Evolutionary conservation across 1,140 invertebrate genomes (phyloP), one percentile per base, ranked within the genome.

Genomic region (Ephestia elutella): DNA sequence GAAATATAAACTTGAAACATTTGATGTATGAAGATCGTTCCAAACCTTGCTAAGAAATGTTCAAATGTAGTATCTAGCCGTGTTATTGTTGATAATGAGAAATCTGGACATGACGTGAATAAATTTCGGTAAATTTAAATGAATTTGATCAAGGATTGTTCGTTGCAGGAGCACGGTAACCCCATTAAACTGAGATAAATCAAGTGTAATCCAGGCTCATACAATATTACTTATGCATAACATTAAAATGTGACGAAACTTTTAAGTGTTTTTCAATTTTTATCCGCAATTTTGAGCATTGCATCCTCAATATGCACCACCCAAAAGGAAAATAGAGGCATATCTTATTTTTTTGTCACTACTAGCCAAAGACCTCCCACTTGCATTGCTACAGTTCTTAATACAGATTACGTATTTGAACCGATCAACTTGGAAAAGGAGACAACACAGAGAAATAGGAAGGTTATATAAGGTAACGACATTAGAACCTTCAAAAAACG

Each of bases 1-100:
- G n/a, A 88, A 88, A 38, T 88, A 88, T 57, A 68, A 75, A 50
- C 51, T 61, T 1, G 78, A 82, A 57, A 60, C 70, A 61, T 75
- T 81, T 56, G 78, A 83, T 66, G 70, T 80, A 75, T 80, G 71
- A 80, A 19, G 35, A 65, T 56, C 49, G 21, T 53, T 53, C 50
- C 20, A 53, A 21, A 21, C n/a, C 11, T 15, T 44, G 38, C 13
- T 44, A 15, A 15, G 13, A 3, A 15, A 3, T 0, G 13, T 44
- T 15, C 5, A 15, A 44, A 2, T 44, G n/a, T 17, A 44, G 15
- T 4, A 44, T 44, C n/a, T 44, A 44, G 15, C 10, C 0, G n/a
- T 17, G 13, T 3, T 3, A 44, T 44, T 17, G n/a, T 5, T 44
- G 11, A 3, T 9, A 32, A 4, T 15, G 15, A 15, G 2, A 15